A percentile compares a stretch with the other conserved stretches of the same genome.
Evolutionary conservation across 1,140 invertebrate species (phyloP).

Genomic region (Hermatobates lingyangjiaoensis): DNA sequence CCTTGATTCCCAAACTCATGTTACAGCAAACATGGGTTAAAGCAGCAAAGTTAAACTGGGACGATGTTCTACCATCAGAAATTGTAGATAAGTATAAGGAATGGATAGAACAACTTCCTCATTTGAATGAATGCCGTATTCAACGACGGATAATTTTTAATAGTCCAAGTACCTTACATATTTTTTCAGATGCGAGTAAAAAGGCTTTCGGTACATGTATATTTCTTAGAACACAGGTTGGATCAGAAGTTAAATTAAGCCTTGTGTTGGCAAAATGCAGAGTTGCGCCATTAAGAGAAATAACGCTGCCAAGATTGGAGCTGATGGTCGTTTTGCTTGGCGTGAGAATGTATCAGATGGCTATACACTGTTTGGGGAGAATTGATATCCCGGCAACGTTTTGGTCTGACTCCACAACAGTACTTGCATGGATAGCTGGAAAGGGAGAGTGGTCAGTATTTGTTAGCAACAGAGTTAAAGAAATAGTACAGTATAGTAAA

Average conservation of each 20-base stretch:
- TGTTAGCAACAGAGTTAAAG: slow-evolving; percentile 22
- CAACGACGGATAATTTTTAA: background rate
- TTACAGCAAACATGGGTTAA: too few species aligned
- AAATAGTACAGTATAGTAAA: slow-evolving; percentile 7
- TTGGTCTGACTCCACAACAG: slow-evolving; percentile 22
- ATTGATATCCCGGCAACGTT: slow-evolving; percentile 12
- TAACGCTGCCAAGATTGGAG: slow-evolving; percentile 22
- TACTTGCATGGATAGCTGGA: slow-evolving; percentile 21
- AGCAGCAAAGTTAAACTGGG: too few species aligned
- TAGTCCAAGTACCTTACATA: slow-evolving; percentile 15
- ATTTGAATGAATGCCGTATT: too few species aligned
- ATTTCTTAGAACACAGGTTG: slow-evolving; percentile 12
- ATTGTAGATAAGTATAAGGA: too few species aligned
- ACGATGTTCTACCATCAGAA: too few species aligned
- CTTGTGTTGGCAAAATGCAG: slow-evolving; percentile 15
- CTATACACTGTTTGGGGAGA: background rate
- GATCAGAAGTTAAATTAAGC: background rate
- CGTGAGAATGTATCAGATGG: slow-evolving; percentile 14
- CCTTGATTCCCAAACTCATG: too few species aligned
- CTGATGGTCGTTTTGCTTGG: slow-evolving; percentile 22
- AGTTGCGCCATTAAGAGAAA: slow-evolving; percentile 19
- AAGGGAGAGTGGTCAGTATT: slow-evolving; percentile 21
- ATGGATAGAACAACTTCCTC: too few species aligned
- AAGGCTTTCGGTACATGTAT: slow-evolving; percentile 19
- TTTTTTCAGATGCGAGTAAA: slow-evolving; percentile 21